A percentile compares a stretch with the other conserved stretches of the same genome.
phyloP scores from a whole-genome alignment of 2,113 vertebrate species.

The Oncorhynchus mykiss region DNA sequence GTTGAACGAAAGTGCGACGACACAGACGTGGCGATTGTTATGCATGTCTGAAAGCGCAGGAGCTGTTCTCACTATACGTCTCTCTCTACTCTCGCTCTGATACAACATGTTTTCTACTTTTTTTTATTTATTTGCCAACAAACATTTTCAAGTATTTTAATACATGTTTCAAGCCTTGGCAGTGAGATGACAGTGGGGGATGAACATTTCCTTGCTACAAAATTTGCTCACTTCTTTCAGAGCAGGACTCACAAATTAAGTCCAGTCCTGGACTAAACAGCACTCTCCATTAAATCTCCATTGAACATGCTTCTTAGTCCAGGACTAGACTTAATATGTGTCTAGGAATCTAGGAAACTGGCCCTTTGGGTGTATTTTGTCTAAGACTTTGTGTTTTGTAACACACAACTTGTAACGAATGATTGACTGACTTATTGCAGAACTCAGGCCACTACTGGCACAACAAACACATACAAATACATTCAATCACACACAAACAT shows the following conservation, averaged over 20 bases:
- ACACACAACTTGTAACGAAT: constrained; percentile 22
- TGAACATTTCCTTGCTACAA: not conserved
- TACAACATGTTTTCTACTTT: not conserved
- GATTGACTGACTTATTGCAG: constrained; percentile 6
- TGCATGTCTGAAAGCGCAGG: not conserved
- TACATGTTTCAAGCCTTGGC: constrained; percentile 16
- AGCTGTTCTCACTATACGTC: not conserved
- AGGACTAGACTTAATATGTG: not conserved
- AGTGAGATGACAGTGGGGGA: constrained; percentile 16
- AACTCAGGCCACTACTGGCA: not conserved
- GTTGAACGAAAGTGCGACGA: constrained; percentile 63
- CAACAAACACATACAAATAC: constrained; percentile 35
- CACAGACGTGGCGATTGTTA: not conserved
- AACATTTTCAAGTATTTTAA: not conserved
- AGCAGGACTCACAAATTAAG: not conserved
- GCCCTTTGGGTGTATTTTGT: not conserved
- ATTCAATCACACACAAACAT: constrained; percentile 30
- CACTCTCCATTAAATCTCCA: not conserved
- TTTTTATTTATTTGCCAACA: not conserved
- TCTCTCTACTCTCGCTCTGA: not conserved
- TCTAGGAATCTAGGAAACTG: not conserved
- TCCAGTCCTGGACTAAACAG: constrained; percentile 27
- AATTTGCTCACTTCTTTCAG: constrained; percentile 17
- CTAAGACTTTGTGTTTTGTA: not conserved
- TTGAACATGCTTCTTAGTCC: constrained; percentile 12